A percentile compares a stretch with the other conserved stretches of the same genome.
Evolutionary conservation across 1,140 invertebrate species (phyloP).

Genomic region (Drosophila saltans): DNA sequence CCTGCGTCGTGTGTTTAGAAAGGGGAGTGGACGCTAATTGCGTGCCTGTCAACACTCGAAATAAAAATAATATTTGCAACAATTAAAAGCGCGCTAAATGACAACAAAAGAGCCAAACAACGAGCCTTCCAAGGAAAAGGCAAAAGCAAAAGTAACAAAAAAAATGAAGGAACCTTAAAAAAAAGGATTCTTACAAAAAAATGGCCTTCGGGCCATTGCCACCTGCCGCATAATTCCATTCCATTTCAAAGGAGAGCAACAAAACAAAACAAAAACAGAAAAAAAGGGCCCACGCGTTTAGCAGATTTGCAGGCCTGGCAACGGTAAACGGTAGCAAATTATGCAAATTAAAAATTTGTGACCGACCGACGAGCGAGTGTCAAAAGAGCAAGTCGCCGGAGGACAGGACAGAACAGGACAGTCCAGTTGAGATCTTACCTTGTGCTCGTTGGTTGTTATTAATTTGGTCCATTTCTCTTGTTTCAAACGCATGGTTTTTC

Average conservation of each 20-base stretch:
- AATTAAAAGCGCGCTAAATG: slow-evolving; percentile 59
- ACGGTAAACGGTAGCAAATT: slow-evolving; percentile 35
- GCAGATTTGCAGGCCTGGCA: slow-evolving; percentile 21
- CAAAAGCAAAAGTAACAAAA: neutral
- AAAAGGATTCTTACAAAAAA: slow-evolving; percentile 36
- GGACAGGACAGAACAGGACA: neutral
- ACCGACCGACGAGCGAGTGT: slow-evolving; percentile 30
- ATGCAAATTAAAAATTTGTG: slow-evolving; percentile 51
- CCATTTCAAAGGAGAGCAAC: neutral
- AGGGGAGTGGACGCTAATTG: slow-evolving; percentile 51
- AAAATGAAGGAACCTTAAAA: neutral
- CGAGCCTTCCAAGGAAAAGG: slow-evolving; percentile 32
- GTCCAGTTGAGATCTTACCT: slow-evolving; percentile 32
- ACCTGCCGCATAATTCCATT: slow-evolving; percentile 44
- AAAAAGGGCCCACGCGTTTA: slow-evolving; percentile 50
- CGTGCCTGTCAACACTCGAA: slow-evolving; percentile 66
- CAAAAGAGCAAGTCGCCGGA: slow-evolving; percentile 20
- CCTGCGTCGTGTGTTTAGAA: neutral
- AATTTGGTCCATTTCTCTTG: slow-evolving; percentile 89
- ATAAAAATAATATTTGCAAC: slow-evolving; percentile 76
- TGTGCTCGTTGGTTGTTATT: slow-evolving; percentile 86
- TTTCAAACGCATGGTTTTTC: slow-evolving; percentile 87
- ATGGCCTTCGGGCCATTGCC: slow-evolving; percentile 4
- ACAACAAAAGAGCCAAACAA: slow-evolving; percentile 46
- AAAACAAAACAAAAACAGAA: slow-evolving; percentile 38